Evolutionary conservation across 1,140 invertebrate genomes (phyloP), one percentile per base, ranked within the genome.

Genomic region (Propsilocerus akamusi): DNA sequence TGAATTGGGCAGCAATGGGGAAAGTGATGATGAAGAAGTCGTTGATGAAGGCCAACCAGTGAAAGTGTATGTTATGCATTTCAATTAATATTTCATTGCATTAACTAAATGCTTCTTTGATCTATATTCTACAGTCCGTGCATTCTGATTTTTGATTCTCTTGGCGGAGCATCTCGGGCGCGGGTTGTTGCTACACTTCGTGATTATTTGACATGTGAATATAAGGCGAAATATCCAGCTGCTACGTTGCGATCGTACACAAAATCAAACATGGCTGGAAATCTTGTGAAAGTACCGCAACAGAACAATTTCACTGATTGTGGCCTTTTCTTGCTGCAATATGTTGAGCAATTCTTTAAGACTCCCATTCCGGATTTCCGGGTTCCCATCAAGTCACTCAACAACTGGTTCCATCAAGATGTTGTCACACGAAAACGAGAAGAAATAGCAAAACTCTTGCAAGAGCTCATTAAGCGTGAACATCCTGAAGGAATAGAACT

Each of bases 281-380:
- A 78, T 47, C 78, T 76, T 58, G 84, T 87, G 0, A 88, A 86
- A 71, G 87, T 95, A 51, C 94, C 94, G 17, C 91, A 96, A 61
- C 96, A 99, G 71, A 90, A 81, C 52, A 98, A 98, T 72, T 93
- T 83, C 62, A 90, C 84, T 30, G 96, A 99, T 67, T 99, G 96
- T 71, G 96, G 96, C 3, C 70, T 97, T 5, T 98, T 90, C 69
- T 69, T 97, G 32, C 71, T 98, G 26, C 90, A 97, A 65, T 98
- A 95, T 74, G 90, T 91, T 4, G 92, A 98, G 70, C 81, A 80
- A 50, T 99, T 98, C 71, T 95, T 97, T 62, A 75, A 83, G 75
- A 70, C 76, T 60, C 83, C 84, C 5, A 77, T 88, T 46, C 69
- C 69, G 52, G 77, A 86, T 66, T 88, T 83, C 55, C 62, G 69